Percentiles rank a stretch among this genome's conserved stretches.
Conservation (phyloP, 2,797 vertebrate genomes). For the Lemur catta region DNA sequence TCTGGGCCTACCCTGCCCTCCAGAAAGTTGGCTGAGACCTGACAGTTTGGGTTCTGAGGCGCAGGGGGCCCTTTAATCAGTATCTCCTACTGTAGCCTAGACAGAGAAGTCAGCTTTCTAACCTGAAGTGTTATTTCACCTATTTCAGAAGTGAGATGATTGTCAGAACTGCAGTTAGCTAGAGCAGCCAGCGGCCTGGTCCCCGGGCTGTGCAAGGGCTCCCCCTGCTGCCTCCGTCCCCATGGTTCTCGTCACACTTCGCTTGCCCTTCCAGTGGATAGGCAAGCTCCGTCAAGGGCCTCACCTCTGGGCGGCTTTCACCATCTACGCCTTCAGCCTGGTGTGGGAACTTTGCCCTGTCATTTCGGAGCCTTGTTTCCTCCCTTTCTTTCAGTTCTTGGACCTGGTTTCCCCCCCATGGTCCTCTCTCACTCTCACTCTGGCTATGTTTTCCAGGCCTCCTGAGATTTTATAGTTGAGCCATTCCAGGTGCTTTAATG, state of each 20-base stretch:
- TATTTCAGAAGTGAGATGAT: not conserved
- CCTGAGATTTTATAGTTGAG: not conserved
- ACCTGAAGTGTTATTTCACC: not conserved
- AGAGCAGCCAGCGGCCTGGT: not conserved
- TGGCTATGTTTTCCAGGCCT: not conserved
- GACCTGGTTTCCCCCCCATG: not conserved
- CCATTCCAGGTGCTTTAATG: not conserved
- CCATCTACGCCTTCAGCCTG: not conserved
- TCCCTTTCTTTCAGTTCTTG: not conserved
- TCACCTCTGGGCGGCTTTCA: not conserved
- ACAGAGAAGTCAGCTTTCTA: not conserved
- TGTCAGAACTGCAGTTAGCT: not conserved
- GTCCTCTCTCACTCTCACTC: not conserved
- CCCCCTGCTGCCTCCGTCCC: not conserved
- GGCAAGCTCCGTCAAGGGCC: fast-evolving
- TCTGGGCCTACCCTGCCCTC: not conserved
- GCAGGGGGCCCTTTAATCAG: not conserved
- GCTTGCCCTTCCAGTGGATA: not conserved
- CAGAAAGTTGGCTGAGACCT: not conserved
- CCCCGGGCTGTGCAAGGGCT: not conserved
- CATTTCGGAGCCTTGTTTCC: not conserved
- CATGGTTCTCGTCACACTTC: not conserved
- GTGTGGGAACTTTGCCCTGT: not conserved
- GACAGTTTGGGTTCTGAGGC: not conserved
- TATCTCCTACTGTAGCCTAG: not conserved